Base-by-base conservation (phyloP, 2,797 vertebrate genomes). In the Botia almorhae region DNA sequence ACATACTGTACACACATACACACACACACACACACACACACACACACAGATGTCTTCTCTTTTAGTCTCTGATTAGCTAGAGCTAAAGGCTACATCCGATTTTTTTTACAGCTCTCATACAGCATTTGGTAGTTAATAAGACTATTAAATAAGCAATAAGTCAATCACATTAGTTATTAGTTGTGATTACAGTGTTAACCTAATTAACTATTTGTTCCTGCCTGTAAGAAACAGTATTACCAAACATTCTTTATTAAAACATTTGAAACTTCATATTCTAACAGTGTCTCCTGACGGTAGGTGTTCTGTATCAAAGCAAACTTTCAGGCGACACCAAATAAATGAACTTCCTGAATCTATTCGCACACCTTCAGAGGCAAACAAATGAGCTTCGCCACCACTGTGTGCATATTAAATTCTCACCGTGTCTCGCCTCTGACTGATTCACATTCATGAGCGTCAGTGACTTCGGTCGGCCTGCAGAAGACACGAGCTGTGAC, bases 391-490 rank as follows among this genome's bases (percentile, higher is more conserved):
- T 69, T 48, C 70, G 58, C 68, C 78, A 76, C 78, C 69, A 26
- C 23, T 26, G 63, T 46, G 70, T 77, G 78, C 81, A 81, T 84
- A 79, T 83, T 83, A 65, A 80, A 87, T 86, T 74, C 82, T 84
- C 76, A n/a, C 46, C 39, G 55, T 55, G 77, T 82, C 29, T 53
- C 46, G 19, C 61, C 23, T 26, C 81, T 85, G 84, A 81, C 85
- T 87, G 70, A 60, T 78, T 86, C 74, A 55, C 73, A 87, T 87
- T 87, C 85, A 87, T 87, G 83, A 83, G 46, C 76, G 83, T 82
- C 86, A 84, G 73, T 75, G 84, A 78, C 85, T 82, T 19, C 16
- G 48, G 72, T 69, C 75, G 39, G 78, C 76, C 87, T 87, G 85
- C 85, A 85, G 87, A 86, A 89, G 84, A 86, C 80, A 85, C 85